These are phyloP conservation scores for Pelusios castaneus DNA, from an alignment of 2,113 vertebrate species.

Conservation along the genomic window DNA sequence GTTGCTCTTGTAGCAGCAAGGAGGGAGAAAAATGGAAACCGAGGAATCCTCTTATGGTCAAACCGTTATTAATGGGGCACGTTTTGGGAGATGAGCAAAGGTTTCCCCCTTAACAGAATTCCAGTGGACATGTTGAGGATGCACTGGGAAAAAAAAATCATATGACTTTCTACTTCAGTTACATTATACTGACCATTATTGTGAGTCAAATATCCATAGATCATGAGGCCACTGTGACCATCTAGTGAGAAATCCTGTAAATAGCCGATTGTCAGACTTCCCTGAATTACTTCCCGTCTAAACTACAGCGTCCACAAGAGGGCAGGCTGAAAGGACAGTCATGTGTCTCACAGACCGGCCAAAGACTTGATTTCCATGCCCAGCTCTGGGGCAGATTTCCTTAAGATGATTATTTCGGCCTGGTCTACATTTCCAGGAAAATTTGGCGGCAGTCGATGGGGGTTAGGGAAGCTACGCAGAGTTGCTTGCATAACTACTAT, in stretches of 20 bases:
- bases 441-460: too few relatives aligned
- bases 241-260: background rate
- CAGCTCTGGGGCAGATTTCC: background rate
- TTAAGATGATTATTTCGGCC: background rate
- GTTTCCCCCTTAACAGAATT: background rate
- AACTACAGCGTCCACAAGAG: background rate
- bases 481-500: too few relatives aligned
- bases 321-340: background rate
- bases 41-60: conserved; percentile 24
- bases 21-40: conserved; percentile 50
- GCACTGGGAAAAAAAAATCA: background rate
- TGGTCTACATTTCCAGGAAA: too few relatives aligned
- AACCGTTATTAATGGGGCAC: background rate
- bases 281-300: background rate
- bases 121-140: background rate
- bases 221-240: background rate
- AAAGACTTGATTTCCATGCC: background rate
- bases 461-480: too few relatives aligned
- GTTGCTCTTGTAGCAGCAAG: conserved; percentile 55
- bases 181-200: background rate
- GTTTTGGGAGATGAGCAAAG: background rate
- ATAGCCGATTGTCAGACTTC: background rate
- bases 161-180: background rate
- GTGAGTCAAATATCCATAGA: background rate
- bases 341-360: background rate